Percentiles rank a stretch among this genome's conserved stretches.
Conservation (phyloP, 1,140 invertebrate species). For the Mercenaria mercenaria region DNA sequence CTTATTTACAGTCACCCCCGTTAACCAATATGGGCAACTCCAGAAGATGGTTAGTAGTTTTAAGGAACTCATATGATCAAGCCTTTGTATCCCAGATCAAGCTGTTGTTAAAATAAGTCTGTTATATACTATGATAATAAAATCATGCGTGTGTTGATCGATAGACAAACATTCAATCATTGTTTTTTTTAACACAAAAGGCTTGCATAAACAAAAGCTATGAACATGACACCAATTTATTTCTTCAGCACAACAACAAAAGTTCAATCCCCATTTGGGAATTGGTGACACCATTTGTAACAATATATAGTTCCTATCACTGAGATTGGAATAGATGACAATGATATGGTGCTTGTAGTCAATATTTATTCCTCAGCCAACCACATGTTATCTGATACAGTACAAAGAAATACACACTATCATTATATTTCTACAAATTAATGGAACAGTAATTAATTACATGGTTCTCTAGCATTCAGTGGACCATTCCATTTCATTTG, state of each 20-base stretch:
- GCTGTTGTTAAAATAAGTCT: too few relatives aligned
- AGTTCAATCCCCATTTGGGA: neutral
- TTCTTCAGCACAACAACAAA: neutral
- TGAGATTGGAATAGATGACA: neutral
- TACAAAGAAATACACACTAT: neutral
- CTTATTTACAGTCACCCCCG: too few relatives aligned
- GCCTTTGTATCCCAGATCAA: too few relatives aligned
- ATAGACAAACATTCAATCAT: too few relatives aligned
- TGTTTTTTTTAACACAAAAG: too few relatives aligned
- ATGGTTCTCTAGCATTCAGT: neutral
- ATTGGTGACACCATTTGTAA: neutral
- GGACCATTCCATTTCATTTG: neutral
- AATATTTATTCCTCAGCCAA: neutral
- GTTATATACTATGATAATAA: too few relatives aligned
- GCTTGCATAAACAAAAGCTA: too few relatives aligned
- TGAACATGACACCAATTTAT: neutral
- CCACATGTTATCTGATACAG: slow-evolving; percentile 4
- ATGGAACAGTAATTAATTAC: slow-evolving; percentile 23
- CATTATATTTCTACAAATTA: slow-evolving; percentile 3
- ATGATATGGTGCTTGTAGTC: neutral
- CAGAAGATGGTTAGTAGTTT: too few relatives aligned
- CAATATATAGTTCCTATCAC: neutral
- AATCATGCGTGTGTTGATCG: too few relatives aligned
- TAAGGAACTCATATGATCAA: too few relatives aligned
- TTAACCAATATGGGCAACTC: too few relatives aligned